phyloP scores from a whole-genome alignment of 2,113 vertebrate genomes.

The Struthidea cinerea region DNA sequence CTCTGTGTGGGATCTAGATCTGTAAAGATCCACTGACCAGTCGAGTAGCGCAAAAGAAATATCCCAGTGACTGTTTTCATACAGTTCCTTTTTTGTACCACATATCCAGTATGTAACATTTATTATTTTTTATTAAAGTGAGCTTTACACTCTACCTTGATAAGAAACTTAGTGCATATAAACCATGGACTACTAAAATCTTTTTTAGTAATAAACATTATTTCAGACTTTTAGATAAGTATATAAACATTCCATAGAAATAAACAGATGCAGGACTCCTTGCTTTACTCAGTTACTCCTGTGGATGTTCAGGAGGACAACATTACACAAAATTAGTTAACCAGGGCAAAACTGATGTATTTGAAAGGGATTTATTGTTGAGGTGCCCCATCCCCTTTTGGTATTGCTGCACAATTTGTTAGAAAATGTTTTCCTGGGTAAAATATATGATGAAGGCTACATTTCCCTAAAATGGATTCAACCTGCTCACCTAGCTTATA shows the following conservation, averaged over 20 bases:
- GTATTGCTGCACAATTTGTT: neutral
- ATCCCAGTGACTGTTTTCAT: neutral
- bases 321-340: neutral
- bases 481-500: neutral
- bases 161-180: neutral
- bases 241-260: neutral
- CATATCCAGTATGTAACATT: neutral
- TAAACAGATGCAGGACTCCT: neutral
- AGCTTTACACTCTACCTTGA: constrained; percentile 4
- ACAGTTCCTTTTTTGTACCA: neutral
- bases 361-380: neutral
- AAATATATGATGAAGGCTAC: neutral
- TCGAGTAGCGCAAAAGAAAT: neutral
- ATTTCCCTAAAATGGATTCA: neutral
- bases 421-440: neutral
- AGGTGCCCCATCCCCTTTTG: neutral
- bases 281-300: neutral
- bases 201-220: neutral
- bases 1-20: neutral
- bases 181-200: constrained; percentile 4
- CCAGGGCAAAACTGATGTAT: neutral
- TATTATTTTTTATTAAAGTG: neutral
- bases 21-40: neutral
- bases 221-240: neutral
- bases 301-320: neutral